Base-by-base conservation (phyloP, 2,888 invertebrate genomes). In the Heliconius sara region DNA sequence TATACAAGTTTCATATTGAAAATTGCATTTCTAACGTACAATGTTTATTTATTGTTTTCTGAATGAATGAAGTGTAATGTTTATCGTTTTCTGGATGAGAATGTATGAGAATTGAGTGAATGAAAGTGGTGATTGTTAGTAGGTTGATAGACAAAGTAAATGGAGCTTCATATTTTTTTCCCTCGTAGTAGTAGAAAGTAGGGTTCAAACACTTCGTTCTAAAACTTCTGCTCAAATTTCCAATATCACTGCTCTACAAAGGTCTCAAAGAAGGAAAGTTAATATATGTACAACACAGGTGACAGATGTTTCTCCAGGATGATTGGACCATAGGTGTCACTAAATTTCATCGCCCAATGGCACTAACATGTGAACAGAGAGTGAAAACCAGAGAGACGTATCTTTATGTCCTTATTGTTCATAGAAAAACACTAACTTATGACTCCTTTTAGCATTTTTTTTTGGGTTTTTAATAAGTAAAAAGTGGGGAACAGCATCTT, bases 1-100 rank as follows among this genome's bases (percentile, higher is more conserved):
- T 73, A 7, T 60, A 47, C 70, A 47, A 43, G 16, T 70, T 70
- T 70, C 70, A 70, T 70, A 70, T 70, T 70, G 70, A 47, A 70
- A 70, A 47, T 47, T 70, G 70, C 43, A 70, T 70, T n/a, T 39
- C 25, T 25, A 16, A 47, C 13, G n/a, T 25, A 30, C 65, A 68
- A 39, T 5, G 43, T 5, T 9, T 39, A 34, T 70, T 70, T 70
- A 47, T 25, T 9, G 43, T 16, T 70, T 47, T 47, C 7, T 16
- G 16, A 16, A 19, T 43, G 39, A 43, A 34, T 9, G 34, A 9
- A 34, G 22, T 22, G 13, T n/a, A 67, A 67, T 22, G 34, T 70
- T 70, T 70, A 43, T 25, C 25, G 43, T 16, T 70, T 43, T 70
- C 3, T 16, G 25, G 25, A 19, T 68, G 39, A 68, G 39, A 25